Evolutionary conservation across 2,888 invertebrate species (phyloP).

Genomic region (Andrena hattorfiana): DNA sequence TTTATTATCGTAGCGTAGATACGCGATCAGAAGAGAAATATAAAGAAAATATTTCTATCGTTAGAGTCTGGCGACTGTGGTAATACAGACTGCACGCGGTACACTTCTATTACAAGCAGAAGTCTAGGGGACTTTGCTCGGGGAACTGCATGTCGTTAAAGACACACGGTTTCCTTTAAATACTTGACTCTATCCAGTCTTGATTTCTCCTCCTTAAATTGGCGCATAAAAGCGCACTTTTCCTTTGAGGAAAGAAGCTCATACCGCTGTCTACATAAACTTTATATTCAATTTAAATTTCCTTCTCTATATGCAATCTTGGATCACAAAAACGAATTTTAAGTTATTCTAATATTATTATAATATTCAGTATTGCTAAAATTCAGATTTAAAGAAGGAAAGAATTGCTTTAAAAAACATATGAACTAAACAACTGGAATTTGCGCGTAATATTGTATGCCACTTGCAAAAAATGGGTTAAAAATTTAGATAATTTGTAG

Average conservation of each 20-base stretch:
- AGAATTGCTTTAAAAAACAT: background rate
- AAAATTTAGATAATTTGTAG: no score
- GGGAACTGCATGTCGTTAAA: conserved; percentile 65
- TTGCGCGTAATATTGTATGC: no score
- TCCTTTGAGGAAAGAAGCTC: conserved; percentile 7
- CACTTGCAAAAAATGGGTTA: no score
- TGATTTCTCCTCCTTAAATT: conserved; percentile 57
- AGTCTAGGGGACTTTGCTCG: conserved; percentile 50
- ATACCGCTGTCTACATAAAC: background rate
- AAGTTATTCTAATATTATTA: background rate
- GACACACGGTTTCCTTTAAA: conserved; percentile 67
- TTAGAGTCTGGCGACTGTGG: conserved; percentile 48
- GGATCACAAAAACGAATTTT: background rate
- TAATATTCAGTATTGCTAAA: background rate
- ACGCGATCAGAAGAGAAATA: conserved; percentile 22
- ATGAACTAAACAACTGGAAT: no score
- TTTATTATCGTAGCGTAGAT: conserved; percentile 20
- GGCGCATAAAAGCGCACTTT: conserved; percentile 24
- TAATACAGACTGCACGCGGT: conserved; percentile 49
- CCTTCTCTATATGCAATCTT: background rate
- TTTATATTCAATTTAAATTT: conserved; percentile 23
- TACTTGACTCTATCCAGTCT: conserved; percentile 56
- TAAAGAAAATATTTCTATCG: conserved; percentile 49
- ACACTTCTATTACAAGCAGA: conserved; percentile 53
- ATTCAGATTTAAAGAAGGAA: background rate